Evolutionary conservation across 2,797 vertebrate genomes (phyloP).

Genomic region (Arnoldichthys spilopterus): DNA sequence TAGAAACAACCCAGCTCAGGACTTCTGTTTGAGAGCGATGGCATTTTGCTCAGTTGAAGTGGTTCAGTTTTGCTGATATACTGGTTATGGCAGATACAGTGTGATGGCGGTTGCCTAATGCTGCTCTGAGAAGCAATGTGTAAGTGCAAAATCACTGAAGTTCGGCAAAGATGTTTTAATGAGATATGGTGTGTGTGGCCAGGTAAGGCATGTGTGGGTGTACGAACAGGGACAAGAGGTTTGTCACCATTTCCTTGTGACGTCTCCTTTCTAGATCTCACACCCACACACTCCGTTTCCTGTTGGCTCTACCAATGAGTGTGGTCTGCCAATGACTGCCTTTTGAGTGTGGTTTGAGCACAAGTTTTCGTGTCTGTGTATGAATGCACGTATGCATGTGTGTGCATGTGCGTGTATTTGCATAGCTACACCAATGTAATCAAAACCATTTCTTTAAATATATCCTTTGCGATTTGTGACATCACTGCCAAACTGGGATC

Average conservation of each 20-base stretch:
- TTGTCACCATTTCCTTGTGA: constrained; percentile 48
- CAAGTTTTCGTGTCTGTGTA: background rate
- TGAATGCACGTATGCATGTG: constrained; percentile 6
- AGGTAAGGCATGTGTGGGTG: constrained; percentile 35
- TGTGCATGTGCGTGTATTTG: constrained; percentile 11
- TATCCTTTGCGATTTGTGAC: background rate
- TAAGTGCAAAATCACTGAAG: constrained; percentile 15
- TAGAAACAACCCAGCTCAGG: too few relatives aligned
- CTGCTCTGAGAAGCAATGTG: constrained; percentile 2
- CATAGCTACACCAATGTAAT: constrained; percentile 4
- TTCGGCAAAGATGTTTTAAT: constrained; percentile 27
- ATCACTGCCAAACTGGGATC: background rate
- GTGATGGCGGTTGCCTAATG: background rate
- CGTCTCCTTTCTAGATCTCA: constrained; percentile 53
- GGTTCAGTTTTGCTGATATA: background rate
- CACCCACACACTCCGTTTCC: constrained; percentile 64
- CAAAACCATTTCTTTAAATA: background rate
- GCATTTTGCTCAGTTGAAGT: background rate
- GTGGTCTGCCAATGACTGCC: constrained; percentile 42
- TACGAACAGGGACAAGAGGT: constrained; percentile 60
- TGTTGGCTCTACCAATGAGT: constrained; percentile 61
- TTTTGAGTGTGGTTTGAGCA: background rate
- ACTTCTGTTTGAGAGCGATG: background rate
- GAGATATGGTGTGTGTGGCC: constrained; percentile 1
- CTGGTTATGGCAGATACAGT: background rate